These are phyloP conservation scores for Ceratina calcarata DNA, from an alignment of 1,140 invertebrate genomes.

Conservation along the genomic window DNA sequence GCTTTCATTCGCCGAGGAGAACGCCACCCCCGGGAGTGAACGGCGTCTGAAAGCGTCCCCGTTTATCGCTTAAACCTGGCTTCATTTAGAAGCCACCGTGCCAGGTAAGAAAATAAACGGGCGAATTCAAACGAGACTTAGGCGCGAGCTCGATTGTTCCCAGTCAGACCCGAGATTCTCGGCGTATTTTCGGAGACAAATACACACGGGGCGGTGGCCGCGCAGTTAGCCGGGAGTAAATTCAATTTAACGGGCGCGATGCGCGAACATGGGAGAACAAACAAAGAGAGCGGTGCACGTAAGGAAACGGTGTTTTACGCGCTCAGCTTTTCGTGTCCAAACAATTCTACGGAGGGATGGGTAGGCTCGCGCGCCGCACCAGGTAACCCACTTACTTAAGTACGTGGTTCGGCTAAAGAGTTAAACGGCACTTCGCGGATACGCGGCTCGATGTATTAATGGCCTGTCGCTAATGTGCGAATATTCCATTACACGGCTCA, in stretches of 20 bases:
- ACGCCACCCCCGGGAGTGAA: background rate
- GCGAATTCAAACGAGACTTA: background rate
- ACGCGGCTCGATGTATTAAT: constrained; percentile 31
- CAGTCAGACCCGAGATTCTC: background rate
- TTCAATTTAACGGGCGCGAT: constrained; percentile 35
- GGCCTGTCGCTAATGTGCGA: constrained; percentile 48
- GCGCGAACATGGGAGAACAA: constrained; percentile 44
- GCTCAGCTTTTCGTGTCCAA: constrained; percentile 43
- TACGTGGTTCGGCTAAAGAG: constrained; percentile 21
- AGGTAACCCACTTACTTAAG: constrained; percentile 33
- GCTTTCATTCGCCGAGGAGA: background rate
- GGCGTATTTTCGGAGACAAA: constrained; percentile 38
- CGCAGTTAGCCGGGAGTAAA: constrained; percentile 18
- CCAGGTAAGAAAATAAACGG: constrained; percentile 4
- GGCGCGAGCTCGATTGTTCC: constrained; percentile 26
- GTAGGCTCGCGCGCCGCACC: background rate
- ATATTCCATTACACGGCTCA: constrained; percentile 35
- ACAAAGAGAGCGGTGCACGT: constrained; percentile 27
- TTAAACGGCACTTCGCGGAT: constrained; percentile 29
- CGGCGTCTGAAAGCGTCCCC: background rate
- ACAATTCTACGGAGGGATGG: constrained; percentile 25
- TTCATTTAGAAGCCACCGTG: background rate
- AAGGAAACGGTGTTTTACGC: constrained; percentile 45
- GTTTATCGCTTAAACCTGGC: background rate
- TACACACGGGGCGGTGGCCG: background rate